These are phyloP conservation scores for Periophthalmus magnuspinnatus DNA, from an alignment of 2,797 vertebrate species.

Conservation along the genomic window DNA sequence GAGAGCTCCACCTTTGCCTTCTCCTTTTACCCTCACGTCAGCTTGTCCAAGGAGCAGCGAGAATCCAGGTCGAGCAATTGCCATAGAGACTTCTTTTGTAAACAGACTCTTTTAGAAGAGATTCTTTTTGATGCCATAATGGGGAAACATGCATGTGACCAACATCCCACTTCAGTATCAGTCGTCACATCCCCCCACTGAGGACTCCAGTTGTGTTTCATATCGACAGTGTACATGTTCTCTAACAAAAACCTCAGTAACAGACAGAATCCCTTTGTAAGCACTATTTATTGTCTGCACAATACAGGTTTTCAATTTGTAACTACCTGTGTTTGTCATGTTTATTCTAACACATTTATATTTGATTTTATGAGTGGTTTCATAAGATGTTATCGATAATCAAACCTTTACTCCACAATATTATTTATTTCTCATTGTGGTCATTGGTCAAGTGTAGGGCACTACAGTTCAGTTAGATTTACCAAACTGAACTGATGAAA, in stretches of 20 bases:
- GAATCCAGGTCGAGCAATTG: conserved; percentile 36
- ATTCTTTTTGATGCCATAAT: conserved; percentile 67
- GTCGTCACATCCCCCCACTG: conserved; percentile 66
- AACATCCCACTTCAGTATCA: conserved; percentile 78
- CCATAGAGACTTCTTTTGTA: conserved; percentile 63
- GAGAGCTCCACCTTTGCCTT: conserved; percentile 65
- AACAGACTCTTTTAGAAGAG: conserved; percentile 71
- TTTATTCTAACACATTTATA: conserved; percentile 15
- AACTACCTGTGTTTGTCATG: conserved; percentile 54
- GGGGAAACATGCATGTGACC: conserved; percentile 82
- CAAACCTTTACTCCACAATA: background rate
- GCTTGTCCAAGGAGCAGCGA: conserved; percentile 45
- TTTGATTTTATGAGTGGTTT: background rate
- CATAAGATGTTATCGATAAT: background rate
- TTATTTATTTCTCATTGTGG: background rate
- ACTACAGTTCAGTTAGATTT: conserved; percentile 12
- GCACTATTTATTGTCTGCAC: conserved; percentile 93
- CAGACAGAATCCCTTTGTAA: conserved; percentile 85
- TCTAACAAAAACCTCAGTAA: conserved; percentile 81
- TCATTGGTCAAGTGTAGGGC: conserved; percentile 2
- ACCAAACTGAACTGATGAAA: conserved; percentile 16
- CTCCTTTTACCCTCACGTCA: conserved; percentile 60
- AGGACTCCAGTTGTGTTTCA: conserved; percentile 72
- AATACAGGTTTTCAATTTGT: conserved; percentile 87
- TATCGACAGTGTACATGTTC: conserved; percentile 76